phyloP scores from a whole-genome alignment of 2,113 vertebrate species.

The Rallus limicola region DNA sequence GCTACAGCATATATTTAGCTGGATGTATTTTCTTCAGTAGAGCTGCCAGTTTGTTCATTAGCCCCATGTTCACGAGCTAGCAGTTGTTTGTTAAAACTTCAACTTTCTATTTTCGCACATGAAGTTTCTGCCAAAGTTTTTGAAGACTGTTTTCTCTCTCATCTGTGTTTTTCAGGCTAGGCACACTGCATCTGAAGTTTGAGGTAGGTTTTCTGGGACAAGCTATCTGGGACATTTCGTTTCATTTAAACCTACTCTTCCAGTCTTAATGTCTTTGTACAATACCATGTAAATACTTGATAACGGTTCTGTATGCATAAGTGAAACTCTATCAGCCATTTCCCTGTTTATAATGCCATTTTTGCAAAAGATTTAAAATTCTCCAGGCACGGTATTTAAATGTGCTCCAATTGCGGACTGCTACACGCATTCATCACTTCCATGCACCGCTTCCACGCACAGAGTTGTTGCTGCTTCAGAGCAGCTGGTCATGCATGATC shows the following conservation, averaged over 20 bases:
- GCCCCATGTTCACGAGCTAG: background rate
- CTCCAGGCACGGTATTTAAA: background rate
- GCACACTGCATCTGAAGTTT: background rate
- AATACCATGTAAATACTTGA: background rate
- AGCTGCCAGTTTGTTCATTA: background rate
- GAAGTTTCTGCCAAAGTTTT: conserved; percentile 19
- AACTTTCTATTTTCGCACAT: background rate
- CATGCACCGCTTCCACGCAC: background rate
- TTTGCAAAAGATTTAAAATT: background rate
- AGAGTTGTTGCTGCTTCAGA: background rate
- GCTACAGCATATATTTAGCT: background rate
- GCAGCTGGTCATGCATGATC: conserved; percentile 36
- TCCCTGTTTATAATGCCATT: background rate
- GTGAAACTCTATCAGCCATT: background rate
- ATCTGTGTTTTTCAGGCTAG: background rate
- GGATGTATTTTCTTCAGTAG: background rate
- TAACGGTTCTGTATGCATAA: background rate
- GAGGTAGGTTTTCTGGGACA: conserved; percentile 34
- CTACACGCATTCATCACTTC: background rate
- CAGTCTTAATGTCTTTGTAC: background rate
- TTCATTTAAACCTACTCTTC: background rate
- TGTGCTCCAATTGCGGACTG: background rate
- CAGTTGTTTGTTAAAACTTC: background rate
- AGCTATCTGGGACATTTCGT: conserved; percentile 14
- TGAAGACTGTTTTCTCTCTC: conserved; percentile 18